Evolutionary conservation across 2,113 vertebrate genomes (phyloP).

Genomic region (Lampris megalopsis): DNA sequence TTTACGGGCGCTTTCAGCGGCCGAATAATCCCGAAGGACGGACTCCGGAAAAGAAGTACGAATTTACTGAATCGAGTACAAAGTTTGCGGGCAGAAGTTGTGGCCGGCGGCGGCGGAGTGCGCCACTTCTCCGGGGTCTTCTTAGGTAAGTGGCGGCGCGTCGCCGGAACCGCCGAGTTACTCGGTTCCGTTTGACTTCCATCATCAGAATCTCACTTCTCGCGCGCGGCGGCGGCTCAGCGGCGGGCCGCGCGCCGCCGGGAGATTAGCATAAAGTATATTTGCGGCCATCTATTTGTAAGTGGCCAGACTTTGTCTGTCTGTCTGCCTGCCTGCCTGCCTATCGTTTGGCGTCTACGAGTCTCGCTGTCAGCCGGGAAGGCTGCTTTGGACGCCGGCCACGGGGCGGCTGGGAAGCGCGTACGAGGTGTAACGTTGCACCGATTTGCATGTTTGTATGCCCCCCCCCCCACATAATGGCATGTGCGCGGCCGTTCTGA

Average conservation of each 20-base stretch:
- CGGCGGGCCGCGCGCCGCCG: conserved; percentile 1
- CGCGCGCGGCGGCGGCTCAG: no score
- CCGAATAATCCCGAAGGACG: not conserved
- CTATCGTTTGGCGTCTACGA: conserved; percentile 72
- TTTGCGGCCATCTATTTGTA: conserved; percentile 50
- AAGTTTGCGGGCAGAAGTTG: conserved; percentile 47
- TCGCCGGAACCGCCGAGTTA: not conserved
- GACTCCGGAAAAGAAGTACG: not conserved
- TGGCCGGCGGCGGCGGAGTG: conserved; percentile 22
- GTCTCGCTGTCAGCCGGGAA: conserved; percentile 71
- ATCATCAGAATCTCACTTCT: no score
- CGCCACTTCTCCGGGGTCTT: conserved; percentile 49
- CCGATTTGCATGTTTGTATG: conserved; percentile 34
- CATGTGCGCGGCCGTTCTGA: not conserved
- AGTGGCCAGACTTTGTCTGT: not conserved
- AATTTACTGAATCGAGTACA: not conserved
- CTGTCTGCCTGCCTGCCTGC: conserved; percentile 22
- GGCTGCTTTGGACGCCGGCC: conserved; percentile 66
- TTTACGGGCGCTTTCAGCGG: not conserved
- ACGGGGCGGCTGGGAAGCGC: conserved; percentile 52
- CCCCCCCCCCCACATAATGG: conserved; percentile 28
- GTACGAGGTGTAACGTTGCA: conserved; percentile 60
- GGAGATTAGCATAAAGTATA: conserved; percentile 51
- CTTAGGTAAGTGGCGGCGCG: conserved; percentile 70
- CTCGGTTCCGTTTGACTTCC: no score